Evolutionary conservation across 2,113 vertebrate species (phyloP).

Genomic region (Neomonachus schauinslandi): DNA sequence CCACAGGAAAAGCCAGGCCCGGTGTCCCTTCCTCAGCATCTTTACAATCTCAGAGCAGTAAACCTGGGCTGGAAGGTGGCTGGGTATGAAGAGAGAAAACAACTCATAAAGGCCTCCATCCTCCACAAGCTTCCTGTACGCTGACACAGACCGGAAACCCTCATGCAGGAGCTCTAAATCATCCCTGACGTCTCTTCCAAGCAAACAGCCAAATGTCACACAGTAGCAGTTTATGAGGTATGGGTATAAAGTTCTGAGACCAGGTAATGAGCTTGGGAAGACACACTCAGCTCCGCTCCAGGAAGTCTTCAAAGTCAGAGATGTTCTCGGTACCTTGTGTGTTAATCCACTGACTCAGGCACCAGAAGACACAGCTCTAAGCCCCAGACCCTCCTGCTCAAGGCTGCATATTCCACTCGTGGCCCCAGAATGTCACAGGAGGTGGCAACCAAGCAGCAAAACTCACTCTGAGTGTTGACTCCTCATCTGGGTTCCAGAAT

Average conservation of each 20-base stretch:
- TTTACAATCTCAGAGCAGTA: neutral
- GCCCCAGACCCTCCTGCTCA: neutral
- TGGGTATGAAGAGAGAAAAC: neutral
- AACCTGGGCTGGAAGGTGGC: neutral
- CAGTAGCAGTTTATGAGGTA: constrained; percentile 32
- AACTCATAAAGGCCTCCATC: neutral
- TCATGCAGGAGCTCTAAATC: neutral
- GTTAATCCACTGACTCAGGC: neutral
- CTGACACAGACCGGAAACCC: neutral
- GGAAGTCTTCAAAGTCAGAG: constrained; percentile 37
- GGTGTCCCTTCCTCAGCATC: neutral
- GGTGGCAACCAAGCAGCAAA: neutral
- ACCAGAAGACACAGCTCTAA: neutral
- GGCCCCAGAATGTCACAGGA: neutral
- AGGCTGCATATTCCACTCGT: fast-evolving
- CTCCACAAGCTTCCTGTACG: neutral
- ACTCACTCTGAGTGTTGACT: neutral
- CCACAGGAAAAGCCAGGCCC: neutral
- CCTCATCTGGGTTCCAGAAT: neutral
- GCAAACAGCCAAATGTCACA: constrained; percentile 21
- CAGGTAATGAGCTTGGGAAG: constrained; percentile 49
- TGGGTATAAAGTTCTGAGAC: constrained; percentile 48
- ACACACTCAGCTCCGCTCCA: neutral
- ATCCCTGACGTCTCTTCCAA: neutral
- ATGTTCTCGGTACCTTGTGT: neutral